phyloP scores from a whole-genome alignment of 2,113 vertebrate species.

The Rana temporaria region DNA sequence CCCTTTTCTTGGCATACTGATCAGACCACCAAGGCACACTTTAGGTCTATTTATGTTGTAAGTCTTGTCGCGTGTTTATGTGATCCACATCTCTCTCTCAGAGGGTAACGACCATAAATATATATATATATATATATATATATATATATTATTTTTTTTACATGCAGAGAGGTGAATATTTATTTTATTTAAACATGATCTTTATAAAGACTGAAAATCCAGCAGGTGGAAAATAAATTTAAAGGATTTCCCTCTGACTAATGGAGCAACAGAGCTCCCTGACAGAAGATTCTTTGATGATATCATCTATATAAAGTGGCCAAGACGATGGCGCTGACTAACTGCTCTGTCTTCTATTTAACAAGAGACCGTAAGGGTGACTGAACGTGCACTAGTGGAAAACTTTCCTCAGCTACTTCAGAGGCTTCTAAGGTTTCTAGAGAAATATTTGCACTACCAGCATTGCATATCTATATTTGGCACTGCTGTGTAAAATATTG shows the following conservation, averaged over 20 bases:
- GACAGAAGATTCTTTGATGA: not conserved
- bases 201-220: no score
- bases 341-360: not conserved
- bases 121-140: no score
- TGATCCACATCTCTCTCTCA: no score
- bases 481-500: no score
- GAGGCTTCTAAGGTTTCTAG: not conserved
- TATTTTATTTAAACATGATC: no score
- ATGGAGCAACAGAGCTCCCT: not conserved
- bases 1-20: no score
- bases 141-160: no score
- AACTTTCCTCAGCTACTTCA: not conserved
- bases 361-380: not conserved
- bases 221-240: slow-evolving; percentile 4
- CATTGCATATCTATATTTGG: not conserved
- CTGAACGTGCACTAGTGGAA: slow-evolving; percentile 7
- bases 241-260: slow-evolving; percentile 14
- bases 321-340: not conserved
- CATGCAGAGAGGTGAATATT: no score
- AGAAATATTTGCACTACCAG: not conserved
- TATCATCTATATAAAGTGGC: not conserved
- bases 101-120: no score
- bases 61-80: no score
- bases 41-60: no score
- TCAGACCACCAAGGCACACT: no score